phyloP scores from a whole-genome alignment of 2,888 invertebrate species.

The Plutella xylostella region DNA sequence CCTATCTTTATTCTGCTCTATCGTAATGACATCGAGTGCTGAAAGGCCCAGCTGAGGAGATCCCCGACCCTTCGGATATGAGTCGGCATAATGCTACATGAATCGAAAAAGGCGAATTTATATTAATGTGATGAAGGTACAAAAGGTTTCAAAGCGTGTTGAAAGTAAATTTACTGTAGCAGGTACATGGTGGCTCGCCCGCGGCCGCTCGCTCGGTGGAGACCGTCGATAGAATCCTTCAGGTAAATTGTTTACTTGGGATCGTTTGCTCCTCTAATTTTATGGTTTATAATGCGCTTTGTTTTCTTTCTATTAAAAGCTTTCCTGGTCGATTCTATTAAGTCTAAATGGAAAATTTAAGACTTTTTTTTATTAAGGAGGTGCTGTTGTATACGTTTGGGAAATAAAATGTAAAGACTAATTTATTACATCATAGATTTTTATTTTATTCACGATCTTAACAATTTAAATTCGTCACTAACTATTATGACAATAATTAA shows the following conservation, averaged over 20 bases:
- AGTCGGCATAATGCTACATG: conserved; percentile 20
- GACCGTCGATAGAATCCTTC: not conserved
- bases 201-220: not conserved
- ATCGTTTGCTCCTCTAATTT: not conserved
- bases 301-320: not conserved
- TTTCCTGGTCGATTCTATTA: no score
- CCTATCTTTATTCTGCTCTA: conserved; percentile 25
- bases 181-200: not conserved
- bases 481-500: conserved; percentile 55
- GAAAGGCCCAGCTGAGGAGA: conserved; percentile 16
- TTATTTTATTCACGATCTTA: conserved; percentile 64
- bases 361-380: no score
- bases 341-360: no score
- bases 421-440: conserved; percentile 34
- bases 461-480: conserved; percentile 59
- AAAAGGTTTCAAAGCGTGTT: conserved; percentile 14
- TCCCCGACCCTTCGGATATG: conserved; percentile 8
- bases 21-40: conserved; percentile 26
- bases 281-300: not conserved
- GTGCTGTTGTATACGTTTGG: no score
- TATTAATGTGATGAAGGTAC: conserved; percentile 22
- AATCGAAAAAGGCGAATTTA: conserved; percentile 29
- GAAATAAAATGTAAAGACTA: conserved; percentile 16
- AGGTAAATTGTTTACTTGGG: not conserved
- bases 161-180: conserved; percentile 12